Evolutionary conservation across 92 coral and sea anemone genomes (phyloP).

Genomic region (Blastomussa wellsi): DNA sequence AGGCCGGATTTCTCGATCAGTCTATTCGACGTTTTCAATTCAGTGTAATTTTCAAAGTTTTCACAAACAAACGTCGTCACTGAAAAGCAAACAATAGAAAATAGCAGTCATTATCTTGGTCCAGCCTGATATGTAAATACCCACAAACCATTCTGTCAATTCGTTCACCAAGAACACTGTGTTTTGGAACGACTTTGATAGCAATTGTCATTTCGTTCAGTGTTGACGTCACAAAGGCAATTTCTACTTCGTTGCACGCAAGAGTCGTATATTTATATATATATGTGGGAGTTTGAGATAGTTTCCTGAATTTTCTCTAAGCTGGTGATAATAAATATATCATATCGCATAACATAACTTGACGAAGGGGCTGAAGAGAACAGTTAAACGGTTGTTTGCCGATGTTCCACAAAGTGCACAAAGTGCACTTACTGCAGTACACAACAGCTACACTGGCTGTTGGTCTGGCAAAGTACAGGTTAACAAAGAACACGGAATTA

Average conservation of each 20-base stretch:
- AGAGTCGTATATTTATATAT: neutral
- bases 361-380: neutral
- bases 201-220: neutral
- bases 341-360: neutral
- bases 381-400: neutral
- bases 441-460: neutral
- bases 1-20: neutral
- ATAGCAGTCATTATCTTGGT: constrained; percentile 29
- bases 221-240: neutral
- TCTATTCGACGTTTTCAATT: constrained; percentile 7
- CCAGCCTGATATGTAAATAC: constrained; percentile 18
- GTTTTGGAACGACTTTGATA: neutral
- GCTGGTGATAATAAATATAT: neutral
- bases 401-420: neutral
- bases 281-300: neutral
- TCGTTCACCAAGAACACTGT: neutral
- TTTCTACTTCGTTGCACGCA: neutral
- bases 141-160: neutral
- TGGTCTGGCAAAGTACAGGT: neutral
- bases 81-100: constrained; percentile 14
- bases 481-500: neutral
- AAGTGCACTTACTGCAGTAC: neutral
- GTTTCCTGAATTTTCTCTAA: constrained; percentile 9
- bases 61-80: constrained; percentile 19
- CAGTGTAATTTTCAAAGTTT: constrained; percentile 3